Evolutionary conservation across 2,888 invertebrate genomes (phyloP).

Genomic region (Diplazon laetatorius): DNA sequence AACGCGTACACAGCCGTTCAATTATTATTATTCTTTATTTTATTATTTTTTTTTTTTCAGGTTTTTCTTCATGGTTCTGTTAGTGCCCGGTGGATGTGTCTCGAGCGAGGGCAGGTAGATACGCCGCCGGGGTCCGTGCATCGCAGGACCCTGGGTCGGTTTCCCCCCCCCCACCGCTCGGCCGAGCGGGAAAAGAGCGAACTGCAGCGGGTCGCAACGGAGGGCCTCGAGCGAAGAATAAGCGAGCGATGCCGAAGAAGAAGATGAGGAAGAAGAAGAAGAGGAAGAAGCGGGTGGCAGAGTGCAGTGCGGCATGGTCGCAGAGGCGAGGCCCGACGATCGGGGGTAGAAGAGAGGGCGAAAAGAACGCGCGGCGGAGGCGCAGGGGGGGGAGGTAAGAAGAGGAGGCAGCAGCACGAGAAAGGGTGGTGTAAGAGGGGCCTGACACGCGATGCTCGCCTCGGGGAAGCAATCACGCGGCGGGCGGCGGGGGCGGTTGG

Average conservation of each 20-base stretch:
- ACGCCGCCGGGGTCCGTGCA: slow-evolving; percentile 62
- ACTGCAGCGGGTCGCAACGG: slow-evolving; percentile 44
- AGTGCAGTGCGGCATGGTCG: slow-evolving; percentile 37
- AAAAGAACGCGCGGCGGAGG: slow-evolving; percentile 53
- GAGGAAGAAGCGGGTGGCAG: slow-evolving; percentile 44
- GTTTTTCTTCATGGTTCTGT: slow-evolving; percentile 17
- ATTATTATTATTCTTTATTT: no score
- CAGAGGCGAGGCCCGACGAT: slow-evolving; percentile 56
- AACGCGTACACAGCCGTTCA: slow-evolving; percentile 23
- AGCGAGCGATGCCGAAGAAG: slow-evolving; percentile 12
- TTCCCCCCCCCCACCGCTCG: neutral
- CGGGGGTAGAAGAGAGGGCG: slow-evolving; percentile 55
- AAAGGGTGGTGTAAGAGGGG: slow-evolving; percentile 79
- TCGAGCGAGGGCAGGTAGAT: slow-evolving; percentile 61
- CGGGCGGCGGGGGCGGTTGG: slow-evolving; percentile 80
- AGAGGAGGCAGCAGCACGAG: slow-evolving; percentile 67
- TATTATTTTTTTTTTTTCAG: no score
- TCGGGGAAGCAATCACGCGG: slow-evolving; percentile 81
- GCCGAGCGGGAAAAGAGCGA: slow-evolving; percentile 13
- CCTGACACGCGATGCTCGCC: slow-evolving; percentile 82
- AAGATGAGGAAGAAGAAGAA: slow-evolving; percentile 26
- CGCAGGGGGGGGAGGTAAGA: slow-evolving; percentile 39
- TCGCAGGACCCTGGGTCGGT: slow-evolving; percentile 39
- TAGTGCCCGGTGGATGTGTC: slow-evolving; percentile 3
- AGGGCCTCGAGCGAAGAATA: slow-evolving; percentile 52